Evolutionary conservation across 2,113 vertebrate genomes (phyloP), one percentile per base, ranked within the genome.

Genomic region (Cyprinus carpio): DNA sequence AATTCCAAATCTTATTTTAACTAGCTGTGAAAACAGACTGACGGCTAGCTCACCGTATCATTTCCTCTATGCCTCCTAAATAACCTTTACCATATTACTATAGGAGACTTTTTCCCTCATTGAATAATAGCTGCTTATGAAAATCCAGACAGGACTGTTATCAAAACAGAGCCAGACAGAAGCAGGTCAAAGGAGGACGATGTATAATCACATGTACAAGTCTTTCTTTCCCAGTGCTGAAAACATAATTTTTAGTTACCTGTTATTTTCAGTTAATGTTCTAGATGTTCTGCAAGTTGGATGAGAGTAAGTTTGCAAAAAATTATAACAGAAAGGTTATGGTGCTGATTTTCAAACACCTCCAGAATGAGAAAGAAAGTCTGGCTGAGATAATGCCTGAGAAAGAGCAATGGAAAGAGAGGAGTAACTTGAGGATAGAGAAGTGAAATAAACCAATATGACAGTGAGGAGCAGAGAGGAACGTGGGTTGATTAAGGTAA

Each of bases 341-440:
- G 1, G 46, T 18, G n/a, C 15, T 27, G 46, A 51, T 51, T 25
- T 75, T 49, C 13, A 8, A 49, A 20, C 54, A 7, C 56, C 8
- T 58, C 56, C 56, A 58, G 56, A 58, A 9, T 8, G 56, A 23
- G 56, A 23, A 56, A 56, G 16, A 56, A 54, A 18, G 2, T 67
- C 31, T 71, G 15, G 0, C 74, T 62, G 60, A 81, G 12, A 65
- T 16, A 46, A 23, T 3, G 12, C 40, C 6, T 75, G 37, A 56
- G 75, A 12, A 65, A 69, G 60, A 87, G 31, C 25, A 37, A n/a
- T 72, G 69, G 69, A 40, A 72, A 72, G 20, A 72, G 20, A 15
- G 71, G 71, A 74, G 71, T 74, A 74, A 74, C 37, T 74, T 34
- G 54, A 72, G 54, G 7, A 67, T 58, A 71, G n/a, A 27, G 84